These are phyloP conservation scores for Autographa gamma DNA, from an alignment of 2,888 invertebrate species.

Conservation along the genomic window DNA sequence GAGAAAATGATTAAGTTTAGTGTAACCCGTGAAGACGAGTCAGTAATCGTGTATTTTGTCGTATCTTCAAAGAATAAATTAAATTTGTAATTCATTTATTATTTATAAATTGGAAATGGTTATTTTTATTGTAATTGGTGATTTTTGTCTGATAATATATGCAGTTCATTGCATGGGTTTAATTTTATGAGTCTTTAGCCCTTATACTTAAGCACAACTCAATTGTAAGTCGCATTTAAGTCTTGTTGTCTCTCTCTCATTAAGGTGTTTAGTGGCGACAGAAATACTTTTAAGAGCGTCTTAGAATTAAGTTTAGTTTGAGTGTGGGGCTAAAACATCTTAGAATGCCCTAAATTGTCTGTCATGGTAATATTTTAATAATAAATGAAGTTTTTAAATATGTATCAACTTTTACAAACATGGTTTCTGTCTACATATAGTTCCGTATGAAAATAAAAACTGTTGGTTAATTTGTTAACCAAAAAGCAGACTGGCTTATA, in stretches of 20 bases:
- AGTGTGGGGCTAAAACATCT: too few species aligned
- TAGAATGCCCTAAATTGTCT: background rate
- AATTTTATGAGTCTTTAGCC: background rate
- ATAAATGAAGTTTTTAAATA: background rate
- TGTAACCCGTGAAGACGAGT: conserved; percentile 46
- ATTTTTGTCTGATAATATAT: background rate
- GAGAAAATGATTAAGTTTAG: conserved; percentile 49
- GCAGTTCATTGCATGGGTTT: background rate
- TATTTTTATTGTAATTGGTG: background rate
- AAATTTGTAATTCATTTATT: conserved; percentile 10
- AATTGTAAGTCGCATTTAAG: too few species aligned
- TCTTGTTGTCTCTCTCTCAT: too few species aligned
- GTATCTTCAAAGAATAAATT: background rate
- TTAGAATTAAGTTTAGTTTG: too few species aligned
- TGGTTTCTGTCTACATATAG: background rate
- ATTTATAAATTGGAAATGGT: background rate
- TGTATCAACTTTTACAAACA: conserved; percentile 4
- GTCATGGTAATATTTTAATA: background rate
- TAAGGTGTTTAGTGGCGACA: too few species aligned
- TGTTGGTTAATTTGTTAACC: too few species aligned
- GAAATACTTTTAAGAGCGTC: too few species aligned
- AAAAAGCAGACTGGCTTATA: too few species aligned
- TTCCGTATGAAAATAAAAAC: too few species aligned
- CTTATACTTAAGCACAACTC: too few species aligned
- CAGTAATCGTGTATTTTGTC: conserved; percentile 21